phyloP scores from a whole-genome alignment of 2,797 vertebrate species.

The Trachurus trachurus region DNA sequence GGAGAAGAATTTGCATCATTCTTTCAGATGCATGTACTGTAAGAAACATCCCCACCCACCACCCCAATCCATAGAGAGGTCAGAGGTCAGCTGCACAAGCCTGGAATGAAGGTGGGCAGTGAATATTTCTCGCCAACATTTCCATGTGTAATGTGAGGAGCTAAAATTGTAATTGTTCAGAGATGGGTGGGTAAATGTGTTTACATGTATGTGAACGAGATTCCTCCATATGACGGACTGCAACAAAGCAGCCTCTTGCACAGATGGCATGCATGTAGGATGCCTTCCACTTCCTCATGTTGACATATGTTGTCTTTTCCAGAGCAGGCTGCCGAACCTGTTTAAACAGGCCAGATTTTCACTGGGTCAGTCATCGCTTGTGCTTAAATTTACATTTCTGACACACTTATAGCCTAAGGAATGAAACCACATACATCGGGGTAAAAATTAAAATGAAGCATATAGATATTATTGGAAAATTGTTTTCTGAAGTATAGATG shows the following conservation, averaged over 20 bases:
- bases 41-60: neutral
- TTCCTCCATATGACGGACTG: conserved; percentile 32
- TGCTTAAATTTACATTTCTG: conserved; percentile 1
- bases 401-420: neutral
- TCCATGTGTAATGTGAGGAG: too few species aligned
- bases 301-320: conserved; percentile 80
- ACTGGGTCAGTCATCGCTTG: conserved; percentile 14
- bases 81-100: conserved; percentile 20
- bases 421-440: conserved; percentile 6
- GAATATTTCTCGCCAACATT: neutral
- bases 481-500: conserved; percentile 13
- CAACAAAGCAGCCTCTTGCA: conserved; percentile 58
- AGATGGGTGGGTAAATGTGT: neutral
- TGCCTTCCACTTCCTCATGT: conserved; percentile 73
- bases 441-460: neutral
- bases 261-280: conserved; percentile 82
- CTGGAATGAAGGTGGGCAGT: neutral
- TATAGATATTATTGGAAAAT: neutral
- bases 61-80: neutral
- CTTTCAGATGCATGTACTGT: neutral
- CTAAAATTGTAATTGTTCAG: neutral
- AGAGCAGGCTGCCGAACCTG: conserved; percentile 61
- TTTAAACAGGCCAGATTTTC: conserved; percentile 55
- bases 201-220: conserved; percentile 22
- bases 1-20: neutral